Evolutionary conservation across 1,140 invertebrate species (phyloP), one percentile per base, ranked within the genome.

Genomic region (Theocolax elegans): DNA sequence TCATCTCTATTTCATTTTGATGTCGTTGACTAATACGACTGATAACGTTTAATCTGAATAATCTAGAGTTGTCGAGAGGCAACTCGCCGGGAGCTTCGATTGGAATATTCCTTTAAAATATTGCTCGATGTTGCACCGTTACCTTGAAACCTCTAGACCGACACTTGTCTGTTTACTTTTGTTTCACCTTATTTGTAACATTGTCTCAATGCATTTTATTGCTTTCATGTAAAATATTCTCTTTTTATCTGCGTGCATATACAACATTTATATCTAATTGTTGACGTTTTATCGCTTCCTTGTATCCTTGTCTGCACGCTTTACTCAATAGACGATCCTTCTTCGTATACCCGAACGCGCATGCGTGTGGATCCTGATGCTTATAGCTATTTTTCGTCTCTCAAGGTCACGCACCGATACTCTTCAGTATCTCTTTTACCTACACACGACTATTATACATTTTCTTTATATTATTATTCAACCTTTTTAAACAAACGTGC

Each of bases 291-390:
- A 29, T 68, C 58, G 46, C 66, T 60, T 42, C 54, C 35, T 56
- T 53, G 17, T 42, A 59, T 60, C 46, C 48, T 42, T 63, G 48
- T 71, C 35, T 59, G 70, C 70, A 72, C 64, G 70, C 64, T 72
- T 72, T 62, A 62, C 58, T 72, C 56, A 46, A 62, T 58, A 72
- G 56, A 54, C 58, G 48, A 66, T 67, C 64, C 56, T 62, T 67
- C 64, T 65, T 71, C 62, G 63, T 66, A 60, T 13, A 51, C 46
- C 31, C 42, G n/a, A 66, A 40, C 44, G 63, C 69, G 69, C 69
- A 71, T 71, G 69, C 69, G 53, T 66, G 62, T 66, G 69, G 27
- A 38, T 51, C 60, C 54, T 60, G 27, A 59, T 51, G 60, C 60
- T 71, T 58, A 58, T 65, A 63, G 48, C 56, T 49, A 60, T 10